Conservation (phyloP, 2,113 vertebrate genomes). For the Ursus arctos region DNA sequence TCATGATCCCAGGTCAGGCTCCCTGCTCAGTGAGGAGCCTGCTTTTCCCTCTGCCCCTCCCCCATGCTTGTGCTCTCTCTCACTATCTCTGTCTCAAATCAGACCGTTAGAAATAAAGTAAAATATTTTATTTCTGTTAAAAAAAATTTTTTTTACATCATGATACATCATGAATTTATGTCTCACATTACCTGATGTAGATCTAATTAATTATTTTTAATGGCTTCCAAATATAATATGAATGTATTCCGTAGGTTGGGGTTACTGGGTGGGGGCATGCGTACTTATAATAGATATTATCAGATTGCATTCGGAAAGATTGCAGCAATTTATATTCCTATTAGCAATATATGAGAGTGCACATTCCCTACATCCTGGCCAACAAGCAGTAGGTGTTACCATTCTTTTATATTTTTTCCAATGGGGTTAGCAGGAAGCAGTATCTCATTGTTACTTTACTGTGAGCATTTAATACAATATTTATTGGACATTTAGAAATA, state of each 20-base stretch:
- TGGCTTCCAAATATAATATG: neutral
- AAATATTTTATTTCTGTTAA: neutral
- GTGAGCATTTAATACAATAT: neutral
- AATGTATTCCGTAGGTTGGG: neutral
- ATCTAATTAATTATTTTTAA: slow-evolving; percentile 3
- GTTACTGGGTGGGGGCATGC: neutral
- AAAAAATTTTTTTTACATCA: neutral
- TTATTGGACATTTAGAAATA: slow-evolving; percentile 16
- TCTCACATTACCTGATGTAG: neutral
- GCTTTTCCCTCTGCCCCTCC: too few relatives aligned
- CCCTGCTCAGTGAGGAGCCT: too few relatives aligned
- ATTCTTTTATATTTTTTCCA: neutral
- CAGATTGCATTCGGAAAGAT: neutral
- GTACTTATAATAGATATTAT: neutral
- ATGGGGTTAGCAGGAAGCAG: neutral
- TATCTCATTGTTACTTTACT: neutral
- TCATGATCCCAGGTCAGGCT: too few relatives aligned
- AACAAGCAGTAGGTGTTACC: neutral
- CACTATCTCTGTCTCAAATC: too few relatives aligned
- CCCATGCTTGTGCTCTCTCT: too few relatives aligned
- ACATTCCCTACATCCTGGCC: neutral
- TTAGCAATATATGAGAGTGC: neutral
- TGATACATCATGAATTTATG: neutral
- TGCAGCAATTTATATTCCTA: neutral
- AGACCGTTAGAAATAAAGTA: too few relatives aligned